A percentile compares a stretch with the other conserved stretches of the same genome.
Evolutionary conservation across 2,888 invertebrate species (phyloP).

Genomic region (Cephus rjabovi): DNA sequence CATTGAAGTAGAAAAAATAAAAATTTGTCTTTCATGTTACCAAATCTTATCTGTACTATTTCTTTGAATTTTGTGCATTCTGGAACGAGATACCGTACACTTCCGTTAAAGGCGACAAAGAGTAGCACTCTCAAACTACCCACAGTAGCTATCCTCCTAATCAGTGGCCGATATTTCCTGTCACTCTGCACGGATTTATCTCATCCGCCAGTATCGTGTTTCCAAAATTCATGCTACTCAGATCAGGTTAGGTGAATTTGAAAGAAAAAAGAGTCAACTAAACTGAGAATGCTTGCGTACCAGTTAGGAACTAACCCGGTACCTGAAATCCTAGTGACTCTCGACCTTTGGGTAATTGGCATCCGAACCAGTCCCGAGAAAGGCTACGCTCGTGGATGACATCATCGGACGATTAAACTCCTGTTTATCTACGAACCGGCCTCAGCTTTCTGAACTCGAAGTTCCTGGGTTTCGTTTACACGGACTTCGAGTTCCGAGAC

Average conservation of each 20-base stretch:
- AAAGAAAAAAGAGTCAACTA: neutral
- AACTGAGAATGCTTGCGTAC: neutral
- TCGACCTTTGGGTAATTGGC: neutral
- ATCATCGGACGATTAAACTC: neutral
- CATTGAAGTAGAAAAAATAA: neutral
- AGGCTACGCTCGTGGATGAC: neutral
- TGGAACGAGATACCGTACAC: neutral
- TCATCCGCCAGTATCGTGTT: neutral
- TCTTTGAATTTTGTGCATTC: neutral
- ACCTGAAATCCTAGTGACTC: neutral
- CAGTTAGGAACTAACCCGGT: neutral
- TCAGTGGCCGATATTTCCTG: neutral
- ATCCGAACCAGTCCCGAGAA: neutral
- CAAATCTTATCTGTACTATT: neutral
- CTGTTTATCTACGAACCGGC: neutral
- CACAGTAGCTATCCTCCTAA: neutral
- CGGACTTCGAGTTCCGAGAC: neutral
- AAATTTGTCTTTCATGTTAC: neutral
- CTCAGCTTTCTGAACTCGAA: neutral
- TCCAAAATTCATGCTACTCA: neutral
- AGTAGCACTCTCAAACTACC: neutral
- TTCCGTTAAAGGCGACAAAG: neutral
- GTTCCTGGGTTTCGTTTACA: neutral
- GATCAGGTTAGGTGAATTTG: neutral
- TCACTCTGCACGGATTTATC: neutral